Evolutionary conservation across 1,140 invertebrate species (phyloP), one percentile per base, ranked within the genome.

Genomic region (Nixonia krombeini): DNA sequence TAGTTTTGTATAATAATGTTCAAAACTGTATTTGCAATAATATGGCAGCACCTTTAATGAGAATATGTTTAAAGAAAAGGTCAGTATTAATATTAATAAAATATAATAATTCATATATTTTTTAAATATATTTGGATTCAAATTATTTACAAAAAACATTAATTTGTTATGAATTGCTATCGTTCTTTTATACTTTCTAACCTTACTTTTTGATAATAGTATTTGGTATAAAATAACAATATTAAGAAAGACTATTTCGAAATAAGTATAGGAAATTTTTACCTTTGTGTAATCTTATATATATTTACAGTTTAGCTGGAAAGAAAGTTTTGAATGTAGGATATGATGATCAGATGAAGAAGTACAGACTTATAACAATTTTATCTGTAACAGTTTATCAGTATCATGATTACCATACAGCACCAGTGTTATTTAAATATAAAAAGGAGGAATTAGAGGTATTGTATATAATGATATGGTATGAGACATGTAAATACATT

Each of bases 381-480:
- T 45, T 49, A 5, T 45, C 28, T 25, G 5, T 53, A 40, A 29
- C 46, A 8, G 64, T 52, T 8, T 49, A 64, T 8, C 58, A 71
- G 49, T 74, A 53, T n/a, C 64, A 52, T 41, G 56, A 28, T 53
- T 81, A 75, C 29, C 78, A 78, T 28, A 61, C 40, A 17, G 78
- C 76, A 1, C 40, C 66, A 10, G 4, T 45, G 17, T 50, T 47
- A 50, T 67, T 62, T 0, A 74, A 72, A 9, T 51, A 58, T 46
- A 52, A 33, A 42, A 65, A 52, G 57, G 1, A 44, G 25, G 29
- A 51, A 8, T 18, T 56, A 23, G 56, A 23, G 16, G 10, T 26
- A 28, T 40, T n/a, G n/a, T n/a, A n/a, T n/a, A n/a, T n/a, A n/a
- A n/a, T n/a, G n/a, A n/a, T n/a, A n/a, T n/a, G n/a, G n/a, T n/a